Conservation (phyloP, 2,113 vertebrate genomes). For the Pristiophorus japonicus region DNA sequence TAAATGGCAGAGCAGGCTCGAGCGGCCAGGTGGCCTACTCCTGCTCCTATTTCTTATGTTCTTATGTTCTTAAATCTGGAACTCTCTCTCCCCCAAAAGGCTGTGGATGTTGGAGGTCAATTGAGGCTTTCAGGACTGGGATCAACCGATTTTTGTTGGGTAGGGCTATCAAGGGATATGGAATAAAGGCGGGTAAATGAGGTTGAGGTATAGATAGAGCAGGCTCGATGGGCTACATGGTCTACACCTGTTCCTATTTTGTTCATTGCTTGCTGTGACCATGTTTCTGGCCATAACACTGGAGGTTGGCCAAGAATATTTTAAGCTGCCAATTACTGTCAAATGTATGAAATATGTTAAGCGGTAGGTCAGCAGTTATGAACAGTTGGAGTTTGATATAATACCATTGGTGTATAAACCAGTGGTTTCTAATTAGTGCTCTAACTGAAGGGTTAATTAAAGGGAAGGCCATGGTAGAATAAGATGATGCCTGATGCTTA, state of each 20-base stretch:
- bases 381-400: neutral
- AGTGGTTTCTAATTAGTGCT: neutral
- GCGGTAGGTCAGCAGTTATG: neutral
- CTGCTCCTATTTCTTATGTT: too few species aligned
- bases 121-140: neutral
- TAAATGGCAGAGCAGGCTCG: too few species aligned
- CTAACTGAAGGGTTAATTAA: constrained; percentile 34
- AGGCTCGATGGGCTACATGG: neutral
- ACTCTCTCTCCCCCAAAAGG: neutral
- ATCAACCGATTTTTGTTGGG: neutral
- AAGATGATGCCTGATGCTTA: too few species aligned
- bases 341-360: neutral
- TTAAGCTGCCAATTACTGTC: constrained; percentile 13
- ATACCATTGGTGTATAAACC: neutral
- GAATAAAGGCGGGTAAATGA: neutral
- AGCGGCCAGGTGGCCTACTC: too few species aligned
- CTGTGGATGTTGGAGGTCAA: neutral
- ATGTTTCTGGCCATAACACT: neutral
- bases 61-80: too few species aligned
- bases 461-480: neutral
- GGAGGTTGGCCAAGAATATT: neutral
- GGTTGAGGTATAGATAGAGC: neutral
- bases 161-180: neutral
- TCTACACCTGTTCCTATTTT: neutral
- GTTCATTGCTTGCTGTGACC: neutral